These are phyloP conservation scores for Thunnus thynnus DNA, from an alignment of 2,113 vertebrate species.

Conservation along the genomic window DNA sequence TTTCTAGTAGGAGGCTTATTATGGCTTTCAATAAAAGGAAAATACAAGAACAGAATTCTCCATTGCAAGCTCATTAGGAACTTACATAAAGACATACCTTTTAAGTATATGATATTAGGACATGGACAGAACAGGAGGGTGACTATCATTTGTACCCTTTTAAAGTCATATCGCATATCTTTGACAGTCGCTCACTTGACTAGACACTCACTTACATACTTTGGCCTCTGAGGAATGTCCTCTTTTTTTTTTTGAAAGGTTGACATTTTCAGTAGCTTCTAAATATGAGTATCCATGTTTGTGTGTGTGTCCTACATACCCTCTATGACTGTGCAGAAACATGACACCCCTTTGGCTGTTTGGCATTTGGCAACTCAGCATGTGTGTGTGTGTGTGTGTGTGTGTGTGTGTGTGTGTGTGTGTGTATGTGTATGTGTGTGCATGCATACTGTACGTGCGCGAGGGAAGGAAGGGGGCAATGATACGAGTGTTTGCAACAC, in stretches of 20 bases:
- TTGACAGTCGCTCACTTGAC: background rate
- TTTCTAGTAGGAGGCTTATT: too few relatives aligned
- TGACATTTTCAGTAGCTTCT: conserved; percentile 68
- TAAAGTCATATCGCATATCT: conserved; percentile 28
- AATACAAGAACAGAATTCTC: too few relatives aligned
- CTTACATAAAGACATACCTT: background rate
- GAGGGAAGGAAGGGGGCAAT: conserved; percentile 7
- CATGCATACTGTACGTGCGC: background rate
- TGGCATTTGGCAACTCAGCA: conserved; percentile 71
- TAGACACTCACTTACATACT: conserved; percentile 18
- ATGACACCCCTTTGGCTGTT: conserved; percentile 66
- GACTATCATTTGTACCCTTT: conserved; percentile 26
- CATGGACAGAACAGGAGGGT: background rate
- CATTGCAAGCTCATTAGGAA: background rate
- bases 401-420: background rate
- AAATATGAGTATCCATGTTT: conserved; percentile 62
- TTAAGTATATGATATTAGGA: background rate
- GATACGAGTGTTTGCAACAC: conserved; percentile 49
- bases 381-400: conserved; percentile 12
- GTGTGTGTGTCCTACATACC: conserved; percentile 60
- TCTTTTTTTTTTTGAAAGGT: conserved; percentile 52
- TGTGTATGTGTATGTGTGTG: conserved; percentile 22
- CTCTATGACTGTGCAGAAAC: conserved; percentile 81
- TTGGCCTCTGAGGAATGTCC: conserved; percentile 52
- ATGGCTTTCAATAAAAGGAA: too few relatives aligned